Evolutionary conservation across 2,888 invertebrate species (phyloP).

Genomic region (Empis stercorea): DNA sequence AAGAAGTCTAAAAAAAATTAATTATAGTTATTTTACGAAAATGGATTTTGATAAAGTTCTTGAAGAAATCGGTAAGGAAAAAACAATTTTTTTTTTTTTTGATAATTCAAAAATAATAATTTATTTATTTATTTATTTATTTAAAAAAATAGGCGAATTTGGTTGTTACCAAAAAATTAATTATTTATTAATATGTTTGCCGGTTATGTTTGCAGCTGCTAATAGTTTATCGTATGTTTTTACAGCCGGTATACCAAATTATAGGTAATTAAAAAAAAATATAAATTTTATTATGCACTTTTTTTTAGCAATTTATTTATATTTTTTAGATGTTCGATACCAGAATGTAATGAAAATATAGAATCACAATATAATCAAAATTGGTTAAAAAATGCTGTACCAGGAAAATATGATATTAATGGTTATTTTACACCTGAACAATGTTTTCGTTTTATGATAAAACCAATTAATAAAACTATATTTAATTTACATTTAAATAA

Average conservation of each 20-base stretch:
- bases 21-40: neutral
- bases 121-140: too few species aligned
- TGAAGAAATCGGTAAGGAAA: slow-evolving; percentile 36
- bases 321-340: slow-evolving; percentile 38
- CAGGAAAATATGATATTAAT: slow-evolving; percentile 25
- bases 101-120: too few species aligned
- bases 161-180: slow-evolving; percentile 44
- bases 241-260: slow-evolving; percentile 45
- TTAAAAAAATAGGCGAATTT: slow-evolving; percentile 34
- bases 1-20: too few species aligned
- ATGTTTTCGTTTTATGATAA: slow-evolving; percentile 23
- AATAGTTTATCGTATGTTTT: slow-evolving; percentile 49
- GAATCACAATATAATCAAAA: slow-evolving; percentile 23
- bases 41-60: slow-evolving; percentile 51
- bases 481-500: too few species aligned
- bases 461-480: neutral
- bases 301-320: neutral
- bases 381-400: slow-evolving; percentile 41
- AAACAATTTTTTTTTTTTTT: too few species aligned
- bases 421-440: slow-evolving; percentile 27
- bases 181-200: slow-evolving; percentile 44
- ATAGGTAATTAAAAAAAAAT: slow-evolving; percentile 34
- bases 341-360: slow-evolving; percentile 39
- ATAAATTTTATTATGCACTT: neutral
- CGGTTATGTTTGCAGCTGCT: slow-evolving; percentile 45